A percentile compares a stretch with the other conserved stretches of the same genome.
These are phyloP conservation scores for Brachypterus glaber DNA, from an alignment of 2,888 invertebrate species.

Conservation along the genomic window DNA sequence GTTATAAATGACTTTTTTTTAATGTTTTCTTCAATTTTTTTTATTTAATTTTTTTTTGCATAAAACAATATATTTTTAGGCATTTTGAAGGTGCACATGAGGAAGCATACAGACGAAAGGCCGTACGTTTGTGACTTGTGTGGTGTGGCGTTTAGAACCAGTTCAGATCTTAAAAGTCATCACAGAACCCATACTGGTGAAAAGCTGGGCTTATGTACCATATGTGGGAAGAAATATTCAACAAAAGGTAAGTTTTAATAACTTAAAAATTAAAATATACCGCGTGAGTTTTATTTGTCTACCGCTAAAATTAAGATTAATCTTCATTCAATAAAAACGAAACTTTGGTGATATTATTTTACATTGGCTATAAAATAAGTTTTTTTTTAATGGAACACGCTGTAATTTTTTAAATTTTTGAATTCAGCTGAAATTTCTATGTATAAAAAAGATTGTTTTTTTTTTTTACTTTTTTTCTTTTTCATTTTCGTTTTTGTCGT, in stretches of 20 bases:
- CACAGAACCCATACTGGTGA: constrained; percentile 26
- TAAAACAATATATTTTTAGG: constrained; percentile 18
- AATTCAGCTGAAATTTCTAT: too few species aligned
- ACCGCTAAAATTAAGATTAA: too few species aligned
- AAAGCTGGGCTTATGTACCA: constrained; percentile 26
- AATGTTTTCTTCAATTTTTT: constrained; percentile 6
- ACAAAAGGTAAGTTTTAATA: not conserved
- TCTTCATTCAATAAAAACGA: too few species aligned
- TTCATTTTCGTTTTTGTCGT: too few species aligned
- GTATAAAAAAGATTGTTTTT: too few species aligned
- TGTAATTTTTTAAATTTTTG: too few species aligned
- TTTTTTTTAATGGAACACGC: too few species aligned
- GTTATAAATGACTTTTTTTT: not conserved
- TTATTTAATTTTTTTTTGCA: constrained; percentile 2
- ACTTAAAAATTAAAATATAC: too few species aligned
- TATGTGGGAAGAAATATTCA: constrained; percentile 29
- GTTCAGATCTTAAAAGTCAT: constrained; percentile 34
- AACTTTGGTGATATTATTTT: too few species aligned
- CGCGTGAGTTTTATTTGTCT: too few species aligned
- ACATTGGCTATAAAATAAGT: too few species aligned
- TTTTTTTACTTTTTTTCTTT: too few species aligned
- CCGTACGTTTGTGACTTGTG: constrained; percentile 29
- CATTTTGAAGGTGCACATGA: constrained; percentile 27
- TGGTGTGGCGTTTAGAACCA: constrained; percentile 33
- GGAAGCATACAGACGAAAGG: constrained; percentile 30